A percentile compares a stretch with the other conserved stretches of the same genome.
These are phyloP conservation scores for Apocrypta bakeri DNA, from an alignment of 1,140 invertebrate genomes.

Conservation along the genomic window DNA sequence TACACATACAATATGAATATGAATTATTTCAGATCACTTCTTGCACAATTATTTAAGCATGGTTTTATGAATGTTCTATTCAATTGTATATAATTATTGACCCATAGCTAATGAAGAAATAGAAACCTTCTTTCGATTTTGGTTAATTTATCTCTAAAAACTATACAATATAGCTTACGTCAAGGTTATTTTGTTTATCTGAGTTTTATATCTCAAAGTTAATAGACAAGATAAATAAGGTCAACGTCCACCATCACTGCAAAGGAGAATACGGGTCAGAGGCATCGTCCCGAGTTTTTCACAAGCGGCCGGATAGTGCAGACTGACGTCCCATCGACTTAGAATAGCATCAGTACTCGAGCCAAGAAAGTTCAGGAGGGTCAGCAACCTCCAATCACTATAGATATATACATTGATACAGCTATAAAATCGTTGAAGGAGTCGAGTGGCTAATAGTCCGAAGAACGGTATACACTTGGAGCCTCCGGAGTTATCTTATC, in stretches of 20 bases:
- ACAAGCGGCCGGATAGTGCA: neutral
- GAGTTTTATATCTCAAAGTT: neutral
- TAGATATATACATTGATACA: neutral
- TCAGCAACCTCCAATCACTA: neutral
- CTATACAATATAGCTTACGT: no score
- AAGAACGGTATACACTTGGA: conserved; percentile 9
- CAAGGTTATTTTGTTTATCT: neutral
- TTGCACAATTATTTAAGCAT: no score
- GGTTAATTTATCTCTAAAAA: no score
- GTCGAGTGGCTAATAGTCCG: conserved; percentile 8
- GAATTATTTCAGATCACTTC: no score
- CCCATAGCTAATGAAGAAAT: no score
- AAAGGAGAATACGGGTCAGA: neutral
- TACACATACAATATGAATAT: no score
- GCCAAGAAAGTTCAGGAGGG: conserved; percentile 17
- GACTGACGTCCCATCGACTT: conserved; percentile 7
- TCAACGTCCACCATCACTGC: neutral
- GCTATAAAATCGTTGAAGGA: neutral
- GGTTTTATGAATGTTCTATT: no score
- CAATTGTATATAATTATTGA: no score
- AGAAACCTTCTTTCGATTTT: no score
- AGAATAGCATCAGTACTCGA: neutral
- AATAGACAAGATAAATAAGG: neutral
- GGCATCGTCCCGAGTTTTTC: neutral
- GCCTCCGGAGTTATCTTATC: conserved; percentile 17